These are phyloP conservation scores for Amniataba percoides DNA, from an alignment of 2,797 vertebrate genomes.

Conservation along the genomic window DNA sequence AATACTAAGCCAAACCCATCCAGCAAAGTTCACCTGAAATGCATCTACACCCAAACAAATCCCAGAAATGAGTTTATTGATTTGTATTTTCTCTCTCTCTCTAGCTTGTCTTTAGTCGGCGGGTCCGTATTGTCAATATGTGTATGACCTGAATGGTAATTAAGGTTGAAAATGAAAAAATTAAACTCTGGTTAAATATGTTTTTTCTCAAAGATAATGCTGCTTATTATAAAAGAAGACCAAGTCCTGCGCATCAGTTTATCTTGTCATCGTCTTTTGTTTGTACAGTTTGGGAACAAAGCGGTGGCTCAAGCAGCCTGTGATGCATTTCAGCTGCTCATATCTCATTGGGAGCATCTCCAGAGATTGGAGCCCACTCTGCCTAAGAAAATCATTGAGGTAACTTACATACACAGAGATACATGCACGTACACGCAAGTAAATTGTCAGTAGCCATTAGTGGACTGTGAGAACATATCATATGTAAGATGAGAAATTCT, in stretches of 20 bases:
- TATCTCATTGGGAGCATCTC: conserved; percentile 95
- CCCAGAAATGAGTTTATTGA: too few species aligned
- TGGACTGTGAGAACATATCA: conserved; percentile 9
- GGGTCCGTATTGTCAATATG: too few species aligned
- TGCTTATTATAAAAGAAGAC: background rate
- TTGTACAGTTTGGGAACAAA: conserved; percentile 93
- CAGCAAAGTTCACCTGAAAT: too few species aligned
- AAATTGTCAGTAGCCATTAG: conserved; percentile 15
- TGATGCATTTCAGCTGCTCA: conserved; percentile 94
- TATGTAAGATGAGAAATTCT: conserved; percentile 22
- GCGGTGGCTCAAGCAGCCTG: conserved; percentile 94
- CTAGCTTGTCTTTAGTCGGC: too few species aligned
- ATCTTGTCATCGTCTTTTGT: background rate
- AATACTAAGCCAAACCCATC: too few species aligned
- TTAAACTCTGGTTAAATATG: background rate
- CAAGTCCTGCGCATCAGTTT: background rate
- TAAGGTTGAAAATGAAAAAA: too few species aligned
- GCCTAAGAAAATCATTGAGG: conserved; percentile 95
- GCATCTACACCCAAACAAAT: too few species aligned
- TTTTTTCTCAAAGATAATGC: background rate
- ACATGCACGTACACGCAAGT: background rate
- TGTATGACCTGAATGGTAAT: too few species aligned
- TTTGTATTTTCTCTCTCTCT: too few species aligned
- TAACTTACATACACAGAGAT: conserved; percentile 68
- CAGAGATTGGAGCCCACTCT: conserved; percentile 89